Evolutionary conservation across 2,797 vertebrate genomes (phyloP).

Genomic region (Hypotaenidia philippensis): DNA sequence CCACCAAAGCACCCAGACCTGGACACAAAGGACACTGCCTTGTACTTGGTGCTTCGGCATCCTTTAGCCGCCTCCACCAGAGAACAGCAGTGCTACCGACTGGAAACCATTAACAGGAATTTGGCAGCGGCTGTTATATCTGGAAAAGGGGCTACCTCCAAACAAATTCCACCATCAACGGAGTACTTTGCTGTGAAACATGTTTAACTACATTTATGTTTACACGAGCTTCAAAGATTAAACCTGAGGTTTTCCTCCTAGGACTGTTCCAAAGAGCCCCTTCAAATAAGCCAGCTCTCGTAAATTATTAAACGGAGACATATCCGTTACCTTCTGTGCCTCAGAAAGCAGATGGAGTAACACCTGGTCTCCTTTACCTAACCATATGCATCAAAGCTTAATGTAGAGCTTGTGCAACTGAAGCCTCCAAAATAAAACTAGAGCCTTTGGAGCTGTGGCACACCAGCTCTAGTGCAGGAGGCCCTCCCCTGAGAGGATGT

Average conservation of each 20-base stretch:
- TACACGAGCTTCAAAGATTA: background rate
- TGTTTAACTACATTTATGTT: background rate
- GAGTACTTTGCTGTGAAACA: rapidly evolving
- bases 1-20: background rate
- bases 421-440: background rate
- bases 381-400: background rate
- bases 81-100: background rate
- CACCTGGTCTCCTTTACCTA: background rate
- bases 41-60: rapidly evolving
- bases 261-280: background rate
- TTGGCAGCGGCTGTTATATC: background rate
- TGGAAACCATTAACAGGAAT: background rate
- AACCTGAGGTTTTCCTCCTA: slow-evolving; percentile 7
- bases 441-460: background rate
- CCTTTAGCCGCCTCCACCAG: background rate
- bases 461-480: background rate
- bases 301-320: slow-evolving; percentile 40
- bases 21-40: background rate
- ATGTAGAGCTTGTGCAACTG: background rate
- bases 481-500: background rate
- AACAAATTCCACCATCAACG: background rate
- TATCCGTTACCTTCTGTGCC: slow-evolving; percentile 40
- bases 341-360: slow-evolving; percentile 6
- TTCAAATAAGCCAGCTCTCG: background rate
- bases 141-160: background rate